Evolutionary conservation across 2,888 invertebrate species (phyloP).

Genomic region (Vesta saturnalis): DNA sequence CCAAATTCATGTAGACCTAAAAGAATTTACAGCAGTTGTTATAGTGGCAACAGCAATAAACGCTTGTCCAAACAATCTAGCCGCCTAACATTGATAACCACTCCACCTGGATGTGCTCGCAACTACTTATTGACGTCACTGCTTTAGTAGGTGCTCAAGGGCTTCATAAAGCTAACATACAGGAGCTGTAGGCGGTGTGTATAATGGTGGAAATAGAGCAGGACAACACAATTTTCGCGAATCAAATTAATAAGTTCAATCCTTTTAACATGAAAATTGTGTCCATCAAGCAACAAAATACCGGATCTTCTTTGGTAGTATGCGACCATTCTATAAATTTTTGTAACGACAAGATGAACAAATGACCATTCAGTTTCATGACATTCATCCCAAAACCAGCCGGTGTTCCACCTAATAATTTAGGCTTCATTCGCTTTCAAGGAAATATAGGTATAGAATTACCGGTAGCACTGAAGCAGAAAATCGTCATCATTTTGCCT

Average conservation of each 20-base stretch:
- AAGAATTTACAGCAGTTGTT: not conserved
- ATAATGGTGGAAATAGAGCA: not conserved
- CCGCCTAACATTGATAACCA: not conserved
- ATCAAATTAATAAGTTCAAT: not conserved
- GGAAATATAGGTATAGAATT: too few species aligned
- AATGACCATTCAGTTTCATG: too few species aligned
- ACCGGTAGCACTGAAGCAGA: too few species aligned
- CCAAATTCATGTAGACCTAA: not conserved
- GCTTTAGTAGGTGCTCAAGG: not conserved
- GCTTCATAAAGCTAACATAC: not conserved
- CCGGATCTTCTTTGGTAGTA: not conserved
- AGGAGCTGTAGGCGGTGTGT: not conserved
- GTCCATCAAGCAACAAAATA: constrained; percentile 5
- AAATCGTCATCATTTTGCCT: too few species aligned
- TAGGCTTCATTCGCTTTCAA: too few species aligned
- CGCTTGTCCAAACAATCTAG: too few species aligned
- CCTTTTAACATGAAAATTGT: not conserved
- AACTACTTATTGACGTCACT: not conserved
- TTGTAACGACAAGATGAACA: not conserved
- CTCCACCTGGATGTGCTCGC: not conserved
- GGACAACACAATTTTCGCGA: not conserved
- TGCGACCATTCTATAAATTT: constrained; percentile 11
- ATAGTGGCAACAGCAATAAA: not conserved
- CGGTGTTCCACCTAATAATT: too few species aligned
- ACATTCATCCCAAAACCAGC: too few species aligned